Evolutionary conservation across 2,888 invertebrate species (phyloP).

Genomic region (Amblyteles armatorius): DNA sequence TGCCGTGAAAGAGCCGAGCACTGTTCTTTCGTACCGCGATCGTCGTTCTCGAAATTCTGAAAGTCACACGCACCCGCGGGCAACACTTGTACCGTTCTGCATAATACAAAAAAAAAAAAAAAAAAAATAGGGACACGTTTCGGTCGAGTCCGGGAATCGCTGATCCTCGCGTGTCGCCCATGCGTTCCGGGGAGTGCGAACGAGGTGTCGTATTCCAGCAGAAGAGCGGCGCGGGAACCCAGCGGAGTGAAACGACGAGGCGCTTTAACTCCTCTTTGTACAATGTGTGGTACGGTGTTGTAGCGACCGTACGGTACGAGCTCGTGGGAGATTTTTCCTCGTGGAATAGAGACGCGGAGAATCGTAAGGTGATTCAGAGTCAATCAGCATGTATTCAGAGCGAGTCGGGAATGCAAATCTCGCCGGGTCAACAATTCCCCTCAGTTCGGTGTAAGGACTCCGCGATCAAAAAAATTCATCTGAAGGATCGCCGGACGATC

Average conservation of each 20-base stretch:
- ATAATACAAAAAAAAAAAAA: conserved; percentile 20
- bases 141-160: conserved; percentile 57
- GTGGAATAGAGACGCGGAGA: background rate
- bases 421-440: conserved; percentile 27
- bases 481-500: conserved; percentile 75
- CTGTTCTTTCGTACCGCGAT: conserved; percentile 13
- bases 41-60: conserved; percentile 41
- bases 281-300: conserved; percentile 14
- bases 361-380: conserved; percentile 71
- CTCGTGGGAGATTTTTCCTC: conserved; percentile 63
- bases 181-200: conserved; percentile 38
- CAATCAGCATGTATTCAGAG: conserved; percentile 79
- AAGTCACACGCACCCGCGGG: conserved; percentile 34
- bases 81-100: conserved; percentile 11
- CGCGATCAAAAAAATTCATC: conserved; percentile 44
- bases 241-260: conserved; percentile 29
- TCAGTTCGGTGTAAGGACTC: background rate
- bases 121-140: conserved; percentile 25
- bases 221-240: conserved; percentile 46
- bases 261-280: conserved; percentile 32
- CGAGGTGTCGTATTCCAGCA: conserved; percentile 61
- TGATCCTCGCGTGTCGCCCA: conserved; percentile 31
- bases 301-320: conserved; percentile 29
- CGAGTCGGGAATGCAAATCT: conserved; percentile 78
- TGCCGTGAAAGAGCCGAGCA: background rate